phyloP scores from a whole-genome alignment of 2,888 invertebrate genomes.

The Tanytarsus gracilentus region DNA sequence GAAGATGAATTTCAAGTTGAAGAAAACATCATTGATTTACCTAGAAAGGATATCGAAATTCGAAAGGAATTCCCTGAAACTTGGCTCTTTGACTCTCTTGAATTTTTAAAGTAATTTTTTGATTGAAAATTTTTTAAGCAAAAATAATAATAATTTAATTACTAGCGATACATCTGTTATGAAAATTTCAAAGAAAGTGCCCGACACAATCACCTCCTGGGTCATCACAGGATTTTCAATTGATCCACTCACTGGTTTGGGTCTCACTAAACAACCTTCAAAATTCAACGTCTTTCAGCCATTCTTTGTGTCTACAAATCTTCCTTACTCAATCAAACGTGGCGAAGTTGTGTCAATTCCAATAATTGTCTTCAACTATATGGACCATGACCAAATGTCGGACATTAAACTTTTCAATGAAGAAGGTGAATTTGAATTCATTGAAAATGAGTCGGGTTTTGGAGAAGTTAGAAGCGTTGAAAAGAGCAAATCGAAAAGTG shows the following conservation, averaged over 20 bases:
- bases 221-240: slow-evolving; percentile 73
- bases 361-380: slow-evolving; percentile 80
- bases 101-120: neutral
- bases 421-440: slow-evolving; percentile 70
- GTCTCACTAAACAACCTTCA: slow-evolving; percentile 57
- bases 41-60: slow-evolving; percentile 10
- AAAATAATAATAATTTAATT: neutral
- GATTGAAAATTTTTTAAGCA: neutral
- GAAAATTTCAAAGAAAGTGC: slow-evolving; percentile 56
- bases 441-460: slow-evolving; percentile 70
- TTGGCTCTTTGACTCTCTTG: slow-evolving; percentile 5
- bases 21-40: neutral
- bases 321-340: slow-evolving; percentile 79
- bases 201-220: slow-evolving; percentile 79
- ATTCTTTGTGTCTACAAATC: slow-evolving; percentile 74
- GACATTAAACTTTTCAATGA: slow-evolving; percentile 77
- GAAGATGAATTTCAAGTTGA: neutral
- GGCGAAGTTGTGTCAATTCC: slow-evolving; percentile 87
- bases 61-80: slow-evolving; percentile 25
- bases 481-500: slow-evolving; percentile 55
- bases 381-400: slow-evolving; percentile 64
- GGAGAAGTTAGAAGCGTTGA: too few species aligned
- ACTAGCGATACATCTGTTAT: slow-evolving; percentile 50
- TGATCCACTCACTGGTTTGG: slow-evolving; percentile 65
- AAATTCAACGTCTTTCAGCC: slow-evolving; percentile 68